Conservation (phyloP, 2,113 vertebrate genomes). For the Limanda limanda region DNA sequence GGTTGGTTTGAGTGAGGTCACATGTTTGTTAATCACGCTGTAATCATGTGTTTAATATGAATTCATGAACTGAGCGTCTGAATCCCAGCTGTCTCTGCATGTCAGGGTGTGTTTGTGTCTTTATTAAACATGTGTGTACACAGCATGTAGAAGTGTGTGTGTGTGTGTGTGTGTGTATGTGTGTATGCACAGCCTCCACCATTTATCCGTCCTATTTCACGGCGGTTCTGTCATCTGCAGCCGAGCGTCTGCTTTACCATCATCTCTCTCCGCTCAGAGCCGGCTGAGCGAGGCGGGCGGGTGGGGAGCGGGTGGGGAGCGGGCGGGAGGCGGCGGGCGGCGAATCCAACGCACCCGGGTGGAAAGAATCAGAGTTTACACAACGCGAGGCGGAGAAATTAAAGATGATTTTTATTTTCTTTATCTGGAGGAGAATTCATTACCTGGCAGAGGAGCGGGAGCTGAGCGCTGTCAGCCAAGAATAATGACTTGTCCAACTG, state of each 20-base stretch:
- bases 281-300: background rate
- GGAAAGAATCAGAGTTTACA: conserved; percentile 63
- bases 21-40: too few relatives aligned
- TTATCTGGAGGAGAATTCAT: conserved; percentile 71
- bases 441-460: conserved; percentile 62
- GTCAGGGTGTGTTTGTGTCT: background rate
- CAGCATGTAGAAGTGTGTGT: background rate
- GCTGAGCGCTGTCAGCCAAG: conserved; percentile 68
- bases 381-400: conserved; percentile 62
- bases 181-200: too few relatives aligned
- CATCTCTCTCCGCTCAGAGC: conserved; percentile 21
- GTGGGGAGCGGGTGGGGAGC: conserved; percentile 16
- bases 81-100: too few relatives aligned
- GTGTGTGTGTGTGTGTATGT: background rate
- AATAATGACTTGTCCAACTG: conserved; percentile 69
- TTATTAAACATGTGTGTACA: too few relatives aligned
- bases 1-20: too few relatives aligned
- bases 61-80: too few relatives aligned
- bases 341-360: conserved; percentile 16
- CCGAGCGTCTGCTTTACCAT: conserved; percentile 15
- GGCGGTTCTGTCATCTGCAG: conserved; percentile 27
- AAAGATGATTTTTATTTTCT: conserved; percentile 69
- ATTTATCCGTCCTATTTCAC: conserved; percentile 28
- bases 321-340: conserved; percentile 22
- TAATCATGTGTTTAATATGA: too few relatives aligned